Evolutionary conservation across 2,888 invertebrate species (phyloP), one percentile per base, ranked within the genome.

Genomic region (Nomada ruficornis): DNA sequence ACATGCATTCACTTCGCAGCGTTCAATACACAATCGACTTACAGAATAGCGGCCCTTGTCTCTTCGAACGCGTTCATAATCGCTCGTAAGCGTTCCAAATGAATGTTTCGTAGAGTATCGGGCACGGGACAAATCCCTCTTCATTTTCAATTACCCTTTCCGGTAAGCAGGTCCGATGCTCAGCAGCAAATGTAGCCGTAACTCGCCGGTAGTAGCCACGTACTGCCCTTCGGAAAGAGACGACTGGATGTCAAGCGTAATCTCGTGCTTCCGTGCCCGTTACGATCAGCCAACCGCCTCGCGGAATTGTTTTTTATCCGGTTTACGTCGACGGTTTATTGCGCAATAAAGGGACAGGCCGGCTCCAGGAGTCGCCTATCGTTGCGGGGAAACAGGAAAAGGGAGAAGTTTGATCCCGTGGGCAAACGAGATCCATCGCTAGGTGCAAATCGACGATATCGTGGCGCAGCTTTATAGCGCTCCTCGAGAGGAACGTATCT

Each of bases 221-320:
- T 13, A 20, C 62, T 26, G 29, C 18, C n/a, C 23, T 73, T 59
- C 55, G 50, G 29, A 44, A 50, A 20, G 11, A 65, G 44, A 50
- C 50, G 26, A 7, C 20, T 36, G 55, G 18, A 68, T 42, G 54
- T 68, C 62, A 67, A 11, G 23, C 50, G 42, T 68, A 63, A 78
- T 78, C 55, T 42, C 42, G 47, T 15, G 54, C 57, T 59, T 44
- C 55, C 63, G 44, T 9, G 0, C 18, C 64, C 29, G 77, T 77
- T 79, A 70, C 77, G 69, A 68, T 59, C 79, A 11, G n/a, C 11
- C 60, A 4, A 20, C 15, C 62, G 47, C 20, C 29, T 20, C 15
- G 64, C 20, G 62, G 29, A 71, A 78, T 78, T 80, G 68, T 80
- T 74, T 70, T 73, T 75, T 47, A 70, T 71, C 62, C 57, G 74